phyloP scores from a whole-genome alignment of 2,113 vertebrate species.

The Oxyruncus cristatus region DNA sequence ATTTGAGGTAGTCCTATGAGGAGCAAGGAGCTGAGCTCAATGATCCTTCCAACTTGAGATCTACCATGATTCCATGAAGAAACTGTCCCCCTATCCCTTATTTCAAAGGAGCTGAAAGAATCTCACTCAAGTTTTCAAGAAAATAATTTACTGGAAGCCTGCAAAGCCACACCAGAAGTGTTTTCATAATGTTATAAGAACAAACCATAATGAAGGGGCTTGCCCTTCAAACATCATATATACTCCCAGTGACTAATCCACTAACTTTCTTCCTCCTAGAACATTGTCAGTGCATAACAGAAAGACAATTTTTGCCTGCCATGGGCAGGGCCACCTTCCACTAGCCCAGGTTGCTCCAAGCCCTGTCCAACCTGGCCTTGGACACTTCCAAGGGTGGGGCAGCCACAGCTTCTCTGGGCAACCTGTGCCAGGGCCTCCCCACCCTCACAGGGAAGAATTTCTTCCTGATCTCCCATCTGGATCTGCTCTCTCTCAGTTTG shows the following conservation, averaged over 20 bases:
- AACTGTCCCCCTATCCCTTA: background rate
- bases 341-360: fast-evolving
- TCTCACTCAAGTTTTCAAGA: background rate
- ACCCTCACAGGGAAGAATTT: background rate
- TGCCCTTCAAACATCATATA: background rate
- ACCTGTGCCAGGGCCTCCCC: fast-evolving
- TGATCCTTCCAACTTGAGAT: background rate
- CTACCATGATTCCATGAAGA: background rate
- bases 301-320: background rate
- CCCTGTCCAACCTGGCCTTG: fast-evolving
- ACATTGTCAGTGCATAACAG: background rate
- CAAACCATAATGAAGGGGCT: background rate
- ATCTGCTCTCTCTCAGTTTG: background rate
- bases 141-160: background rate
- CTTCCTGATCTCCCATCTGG: background rate
- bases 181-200: background rate
- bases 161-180: background rate
- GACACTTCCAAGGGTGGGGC: background rate
- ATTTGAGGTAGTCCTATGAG: background rate
- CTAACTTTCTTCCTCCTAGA: background rate
- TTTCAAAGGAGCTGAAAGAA: background rate
- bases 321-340: background rate
- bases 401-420: background rate
- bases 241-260: background rate
- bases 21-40: background rate